Evolutionary conservation across 1,140 invertebrate species (phyloP), one percentile per base, ranked within the genome.

Genomic region (Aplysia californica): DNA sequence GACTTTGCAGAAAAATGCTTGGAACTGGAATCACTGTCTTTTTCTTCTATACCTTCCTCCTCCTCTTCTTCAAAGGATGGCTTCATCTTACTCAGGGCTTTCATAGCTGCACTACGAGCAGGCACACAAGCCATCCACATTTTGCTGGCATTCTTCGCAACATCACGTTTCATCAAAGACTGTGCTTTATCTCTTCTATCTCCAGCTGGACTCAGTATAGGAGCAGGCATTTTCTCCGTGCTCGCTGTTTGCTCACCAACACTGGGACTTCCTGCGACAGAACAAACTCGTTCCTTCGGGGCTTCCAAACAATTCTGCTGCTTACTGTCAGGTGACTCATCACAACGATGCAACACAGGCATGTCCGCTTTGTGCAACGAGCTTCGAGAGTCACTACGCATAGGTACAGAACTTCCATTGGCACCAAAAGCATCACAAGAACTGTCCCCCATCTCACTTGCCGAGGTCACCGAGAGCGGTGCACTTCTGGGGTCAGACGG

Each of bases 1-100:
- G n/a, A n/a, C n/a, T n/a, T 50, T 50, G 44, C 44, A 50, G 44
- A 15, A n/a, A n/a, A 15, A n/a, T 15, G n/a, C 10, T n/a, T 50
- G 44, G 44, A 50, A 50, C 44, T 50, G 44, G 10, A 15, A 50
- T 15, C 10, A 15, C 10, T 50, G 44, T 50, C 44, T 50, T n/a
- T 50, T 50, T 50, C 44, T 50, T 50, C n/a, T 50, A n/a, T 50
- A 10, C 44, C n/a, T 50, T 50, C n/a, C 44, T 26, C n/a, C 15
- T 6, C 2, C 35, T 75, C 61, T 20, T 59, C 29, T 44, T n/a
- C 2, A 31, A 33, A n/a, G 1, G 21, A 39, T 21, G 72, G 41
- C 29, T 66, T 75, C 72, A 75, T 75, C 41, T 75, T 75, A 65
- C 59, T 44, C 26, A 75, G 23, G 15, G 72, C 72, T 55, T 44